Base-by-base conservation (phyloP, 2,888 invertebrate species). In the Tenthredo amoena region DNA sequence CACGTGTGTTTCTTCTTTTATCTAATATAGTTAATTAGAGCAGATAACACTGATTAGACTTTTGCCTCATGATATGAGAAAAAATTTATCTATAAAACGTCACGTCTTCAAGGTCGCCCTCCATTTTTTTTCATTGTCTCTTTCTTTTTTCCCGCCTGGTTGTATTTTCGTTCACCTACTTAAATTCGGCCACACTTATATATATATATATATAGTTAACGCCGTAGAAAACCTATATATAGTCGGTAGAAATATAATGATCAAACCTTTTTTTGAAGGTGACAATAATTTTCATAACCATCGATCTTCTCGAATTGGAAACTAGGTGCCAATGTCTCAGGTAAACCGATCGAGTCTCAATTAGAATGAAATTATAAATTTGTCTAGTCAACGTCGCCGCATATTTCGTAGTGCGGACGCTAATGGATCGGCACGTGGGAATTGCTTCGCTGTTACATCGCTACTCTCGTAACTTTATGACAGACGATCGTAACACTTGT, bases 1-100 rank as follows among this genome's bases (percentile, higher is more conserved):
- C 81, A 81, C 81, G 58, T 81, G 21, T 55, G 47, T 77, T 77
- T 55, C 40, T 55, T 15, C 68, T 12, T 26, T 82, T 81, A 71
- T 85, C 81, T 34, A 6, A 34, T 50, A 43, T 85, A 58, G 43
- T 85, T 85, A 85, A 85, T 85, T 82, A 81, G 82, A 58, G 40
- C 34, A 85, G 85, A 81, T 85, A 82, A 85, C 55, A 71, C 71
- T 81, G 85, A 85, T 85, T 82, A 71, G 47, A 85, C 71, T 83
- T 71, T 47, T 50, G 71, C 34, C 83, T 71, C 34, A 55, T 26
- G 65, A 83, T 83, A 71, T 34, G 47, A 55, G 7, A 18, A 50
- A 50, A 68, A 71, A 68, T 12, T 83, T 68, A 83, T 83, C 83
- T 47, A 0, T 6, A 34, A 83, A 71, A 83, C 68, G 43, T 83